Conservation (phyloP, 2,888 invertebrate genomes). For the Microplitis manilae region DNA sequence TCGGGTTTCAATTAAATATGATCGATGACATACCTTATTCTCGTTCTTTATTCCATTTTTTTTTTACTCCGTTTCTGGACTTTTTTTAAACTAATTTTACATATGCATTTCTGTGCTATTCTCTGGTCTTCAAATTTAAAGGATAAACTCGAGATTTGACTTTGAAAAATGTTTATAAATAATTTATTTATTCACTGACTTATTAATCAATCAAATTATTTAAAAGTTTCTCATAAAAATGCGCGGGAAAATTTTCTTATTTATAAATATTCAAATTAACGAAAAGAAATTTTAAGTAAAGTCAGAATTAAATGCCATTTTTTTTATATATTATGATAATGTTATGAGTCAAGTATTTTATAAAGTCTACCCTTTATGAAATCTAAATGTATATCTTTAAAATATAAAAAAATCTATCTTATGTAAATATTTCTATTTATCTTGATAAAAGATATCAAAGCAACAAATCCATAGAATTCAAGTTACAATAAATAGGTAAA, state of each 20-base stretch:
- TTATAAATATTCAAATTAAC: no score
- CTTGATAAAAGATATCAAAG: background rate
- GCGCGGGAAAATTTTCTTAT: no score
- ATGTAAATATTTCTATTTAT: background rate
- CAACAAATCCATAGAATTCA: background rate
- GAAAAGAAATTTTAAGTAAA: no score
- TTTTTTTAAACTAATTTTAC: background rate
- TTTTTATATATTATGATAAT: no score
- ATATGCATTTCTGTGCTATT: background rate
- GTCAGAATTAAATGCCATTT: no score
- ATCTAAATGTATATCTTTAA: background rate
- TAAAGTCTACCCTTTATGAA: background rate
- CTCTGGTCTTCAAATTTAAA: background rate
- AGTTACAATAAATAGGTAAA: background rate
- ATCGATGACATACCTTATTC: conserved; percentile 58
- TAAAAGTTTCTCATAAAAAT: no score
- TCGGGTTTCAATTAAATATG: conserved; percentile 67
- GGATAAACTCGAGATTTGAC: no score
- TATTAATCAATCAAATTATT: no score
- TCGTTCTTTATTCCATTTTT: conserved; percentile 22
- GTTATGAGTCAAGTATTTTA: no score
- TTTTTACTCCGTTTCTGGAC: background rate
- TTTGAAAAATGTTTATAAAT: no score
- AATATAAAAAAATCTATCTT: background rate
- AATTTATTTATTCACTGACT: no score